A percentile compares a stretch with the other conserved stretches of the same genome.
phyloP scores from a whole-genome alignment of 2,113 vertebrate species.

The Motacilla tschutschensis region DNA sequence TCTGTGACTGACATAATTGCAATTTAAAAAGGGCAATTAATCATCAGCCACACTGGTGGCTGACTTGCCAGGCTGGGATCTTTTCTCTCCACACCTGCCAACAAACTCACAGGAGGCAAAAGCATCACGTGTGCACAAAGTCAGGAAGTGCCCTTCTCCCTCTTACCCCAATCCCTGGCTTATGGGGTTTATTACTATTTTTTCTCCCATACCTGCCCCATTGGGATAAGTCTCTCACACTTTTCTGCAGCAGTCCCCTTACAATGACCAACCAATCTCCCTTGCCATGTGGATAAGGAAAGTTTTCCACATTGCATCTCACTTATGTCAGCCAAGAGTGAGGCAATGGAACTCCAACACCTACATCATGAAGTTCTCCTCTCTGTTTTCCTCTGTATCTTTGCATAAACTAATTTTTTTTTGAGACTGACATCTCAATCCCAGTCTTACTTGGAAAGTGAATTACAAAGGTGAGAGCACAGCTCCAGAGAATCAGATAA shows the following conservation, averaged over 20 bases:
- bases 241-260: neutral
- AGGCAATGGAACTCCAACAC: neutral
- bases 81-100: slow-evolving; percentile 40
- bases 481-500: neutral
- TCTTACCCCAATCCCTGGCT: neutral
- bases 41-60: slow-evolving; percentile 62
- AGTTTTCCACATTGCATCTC: neutral
- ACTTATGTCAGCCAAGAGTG: neutral
- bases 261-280: neutral
- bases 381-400: neutral
- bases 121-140: neutral
- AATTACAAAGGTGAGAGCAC: neutral
- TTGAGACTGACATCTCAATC: neutral
- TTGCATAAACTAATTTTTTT: neutral
- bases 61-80: slow-evolving; percentile 53
- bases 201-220: neutral
- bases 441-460: neutral
- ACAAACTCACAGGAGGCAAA: slow-evolving; percentile 7
- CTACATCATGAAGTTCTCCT: neutral
- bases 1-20: slow-evolving; percentile 79
- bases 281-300: neutral
- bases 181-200: neutral
- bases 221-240: neutral
- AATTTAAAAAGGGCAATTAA: slow-evolving; percentile 82
- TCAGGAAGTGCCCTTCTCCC: neutral